A percentile compares a stretch with the other conserved stretches of the same genome.
Conservation (phyloP, 2,113 vertebrate genomes). For the Python bivittatus region DNA sequence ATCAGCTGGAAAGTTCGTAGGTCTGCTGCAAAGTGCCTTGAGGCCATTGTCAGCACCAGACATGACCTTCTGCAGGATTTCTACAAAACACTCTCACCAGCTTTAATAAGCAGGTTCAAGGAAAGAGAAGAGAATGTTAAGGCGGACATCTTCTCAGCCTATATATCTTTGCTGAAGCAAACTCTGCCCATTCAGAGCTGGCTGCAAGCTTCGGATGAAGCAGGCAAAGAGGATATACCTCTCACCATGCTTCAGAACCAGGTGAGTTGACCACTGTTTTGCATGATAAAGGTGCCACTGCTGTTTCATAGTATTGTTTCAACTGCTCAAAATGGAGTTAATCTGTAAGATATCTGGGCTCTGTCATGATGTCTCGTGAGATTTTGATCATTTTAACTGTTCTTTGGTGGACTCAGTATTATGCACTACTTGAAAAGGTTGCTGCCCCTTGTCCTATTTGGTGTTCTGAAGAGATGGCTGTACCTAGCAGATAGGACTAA, state of each 20-base stretch:
- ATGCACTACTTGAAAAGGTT: neutral
- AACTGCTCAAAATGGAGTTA: neutral
- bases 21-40: slow-evolving; percentile 88
- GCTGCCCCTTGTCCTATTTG: neutral
- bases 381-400: neutral
- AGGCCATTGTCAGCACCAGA: slow-evolving; percentile 82
- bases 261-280: slow-evolving; percentile 65
- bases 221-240: slow-evolving; percentile 71
- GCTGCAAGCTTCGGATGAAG: slow-evolving; percentile 55
- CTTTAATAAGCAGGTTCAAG: slow-evolving; percentile 86
- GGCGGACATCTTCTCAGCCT: slow-evolving; percentile 86
- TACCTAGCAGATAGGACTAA: too few species aligned
- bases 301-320: neutral
- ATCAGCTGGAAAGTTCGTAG: slow-evolving; percentile 97
- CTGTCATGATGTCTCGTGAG: neutral
- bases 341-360: neutral
- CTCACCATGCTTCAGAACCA: slow-evolving; percentile 81
- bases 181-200: slow-evolving; percentile 73
- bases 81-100: slow-evolving; percentile 81
- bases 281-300: neutral
- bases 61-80: slow-evolving; percentile 85
- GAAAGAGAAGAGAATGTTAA: slow-evolving; percentile 94
- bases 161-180: slow-evolving; percentile 85
- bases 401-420: neutral
- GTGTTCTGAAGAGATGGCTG: neutral